phyloP scores from a whole-genome alignment of 2,888 invertebrate genomes.

The Xestia rhomboidea region DNA sequence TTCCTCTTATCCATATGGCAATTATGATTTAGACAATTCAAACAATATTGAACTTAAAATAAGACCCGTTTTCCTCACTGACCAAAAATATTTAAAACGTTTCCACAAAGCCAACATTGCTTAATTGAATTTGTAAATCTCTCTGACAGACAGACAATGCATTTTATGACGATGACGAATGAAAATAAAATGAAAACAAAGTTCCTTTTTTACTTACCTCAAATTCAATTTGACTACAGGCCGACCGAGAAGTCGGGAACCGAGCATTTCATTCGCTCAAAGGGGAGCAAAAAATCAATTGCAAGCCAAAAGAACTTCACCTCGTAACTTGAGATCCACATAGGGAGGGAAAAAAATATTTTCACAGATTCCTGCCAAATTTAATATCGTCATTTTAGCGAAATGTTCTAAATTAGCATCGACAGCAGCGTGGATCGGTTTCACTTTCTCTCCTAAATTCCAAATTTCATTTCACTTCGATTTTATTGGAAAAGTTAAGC shows the following conservation, averaged over 20 bases:
- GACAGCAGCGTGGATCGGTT: constrained; percentile 78
- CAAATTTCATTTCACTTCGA: constrained; percentile 87
- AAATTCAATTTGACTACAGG: constrained; percentile 47
- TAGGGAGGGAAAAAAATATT: constrained; percentile 63
- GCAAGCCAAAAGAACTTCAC: constrained; percentile 53
- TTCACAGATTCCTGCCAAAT: constrained; percentile 73
- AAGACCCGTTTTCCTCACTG: neutral
- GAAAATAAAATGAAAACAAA: constrained; percentile 39
- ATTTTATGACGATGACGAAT: constrained; percentile 24
- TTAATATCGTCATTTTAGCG: constrained; percentile 74
- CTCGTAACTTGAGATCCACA: constrained; percentile 57
- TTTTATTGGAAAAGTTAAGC: constrained; percentile 89
- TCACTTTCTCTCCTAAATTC: constrained; percentile 84
- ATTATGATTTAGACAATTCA: neutral
- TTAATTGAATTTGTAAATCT: constrained; percentile 20
- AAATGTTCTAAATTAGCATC: constrained; percentile 80
- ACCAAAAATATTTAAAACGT: neutral
- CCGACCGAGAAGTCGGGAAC: constrained; percentile 13
- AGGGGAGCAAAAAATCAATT: constrained; percentile 55
- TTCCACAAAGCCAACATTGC: neutral
- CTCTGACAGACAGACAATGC: constrained; percentile 4
- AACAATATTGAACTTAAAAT: neutral
- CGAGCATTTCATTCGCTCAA: constrained; percentile 37
- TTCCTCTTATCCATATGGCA: too few species aligned
- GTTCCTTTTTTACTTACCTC: constrained; percentile 30